A percentile compares a stretch with the other conserved stretches of the same genome.
These are phyloP conservation scores for Cephus rjabovi DNA, from an alignment of 2,888 invertebrate genomes.

Conservation along the genomic window DNA sequence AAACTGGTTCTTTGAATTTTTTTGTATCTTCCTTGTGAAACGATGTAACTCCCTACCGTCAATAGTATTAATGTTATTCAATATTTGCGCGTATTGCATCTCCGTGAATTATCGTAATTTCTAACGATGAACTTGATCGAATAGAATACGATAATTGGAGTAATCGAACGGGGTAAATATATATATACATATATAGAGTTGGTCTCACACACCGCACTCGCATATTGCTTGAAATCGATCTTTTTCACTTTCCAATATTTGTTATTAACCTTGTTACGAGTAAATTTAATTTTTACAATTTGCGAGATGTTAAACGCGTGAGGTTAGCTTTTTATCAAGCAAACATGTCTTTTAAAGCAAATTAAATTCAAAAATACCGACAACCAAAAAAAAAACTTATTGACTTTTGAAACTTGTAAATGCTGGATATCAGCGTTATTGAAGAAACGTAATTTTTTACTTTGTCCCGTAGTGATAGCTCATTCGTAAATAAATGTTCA, in stretches of 20 bases:
- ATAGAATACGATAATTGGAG: conserved; percentile 8
- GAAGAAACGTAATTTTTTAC: background rate
- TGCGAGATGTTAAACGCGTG: background rate
- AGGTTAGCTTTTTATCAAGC: conserved; percentile 27
- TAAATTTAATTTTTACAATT: background rate
- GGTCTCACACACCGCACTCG: conserved; percentile 13
- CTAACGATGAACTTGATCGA: background rate
- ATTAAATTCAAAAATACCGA: background rate
- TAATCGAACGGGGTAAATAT: conserved; percentile 23
- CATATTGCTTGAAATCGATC: background rate
- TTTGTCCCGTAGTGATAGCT: background rate
- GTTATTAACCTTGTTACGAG: background rate
- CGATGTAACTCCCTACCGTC: conserved; percentile 20
- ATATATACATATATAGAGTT: conserved; percentile 13
- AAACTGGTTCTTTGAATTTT: background rate
- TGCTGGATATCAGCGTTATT: background rate
- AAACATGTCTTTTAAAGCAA: conserved; percentile 32
- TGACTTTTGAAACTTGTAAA: background rate
- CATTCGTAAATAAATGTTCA: background rate
- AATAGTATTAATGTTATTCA: background rate
- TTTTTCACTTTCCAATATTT: background rate
- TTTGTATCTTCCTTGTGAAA: conserved; percentile 38
- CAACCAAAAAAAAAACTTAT: background rate
- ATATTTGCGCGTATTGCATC: background rate
- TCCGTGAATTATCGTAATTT: background rate